A percentile compares a stretch with the other conserved stretches of the same genome.
Evolutionary conservation across 1,140 invertebrate genomes (phyloP).

Genomic region (Lasioglossum baleicum): DNA sequence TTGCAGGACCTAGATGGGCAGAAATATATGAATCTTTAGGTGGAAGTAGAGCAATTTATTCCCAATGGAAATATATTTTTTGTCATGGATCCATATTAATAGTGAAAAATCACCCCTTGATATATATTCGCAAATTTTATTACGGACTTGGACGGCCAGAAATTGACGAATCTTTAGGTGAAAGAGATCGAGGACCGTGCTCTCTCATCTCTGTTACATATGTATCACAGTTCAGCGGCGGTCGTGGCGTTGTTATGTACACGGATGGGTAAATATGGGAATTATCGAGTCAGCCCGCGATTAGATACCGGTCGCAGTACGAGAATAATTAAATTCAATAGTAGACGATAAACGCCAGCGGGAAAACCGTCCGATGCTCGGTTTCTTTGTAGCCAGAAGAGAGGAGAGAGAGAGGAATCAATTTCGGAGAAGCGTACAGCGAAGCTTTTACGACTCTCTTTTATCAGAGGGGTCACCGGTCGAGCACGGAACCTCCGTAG

Average conservation of each 20-base stretch:
- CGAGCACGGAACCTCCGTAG: not conserved
- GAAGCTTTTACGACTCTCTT: slow-evolving; percentile 29
- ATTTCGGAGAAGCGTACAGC: slow-evolving; percentile 43
- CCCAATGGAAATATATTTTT: too few species aligned
- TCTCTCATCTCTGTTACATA: too few species aligned
- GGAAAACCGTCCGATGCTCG: not conserved
- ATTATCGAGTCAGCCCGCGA: not conserved
- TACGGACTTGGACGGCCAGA: too few species aligned
- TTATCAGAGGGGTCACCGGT: slow-evolving; percentile 39
- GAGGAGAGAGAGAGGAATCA: not conserved
- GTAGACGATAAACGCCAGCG: not conserved
- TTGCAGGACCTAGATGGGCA: too few species aligned
- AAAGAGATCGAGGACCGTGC: too few species aligned
- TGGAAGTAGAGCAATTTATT: too few species aligned
- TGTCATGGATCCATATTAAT: too few species aligned
- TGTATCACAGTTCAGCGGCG: too few species aligned
- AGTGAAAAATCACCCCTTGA: too few species aligned
- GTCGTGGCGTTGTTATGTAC: not conserved
- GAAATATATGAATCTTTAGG: too few species aligned
- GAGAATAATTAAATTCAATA: slow-evolving; percentile 21
- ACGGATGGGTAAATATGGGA: not conserved
- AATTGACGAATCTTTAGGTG: too few species aligned
- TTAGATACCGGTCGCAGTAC: slow-evolving; percentile 24
- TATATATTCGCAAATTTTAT: too few species aligned
- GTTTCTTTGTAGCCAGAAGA: not conserved